Percentiles rank a stretch among this genome's conserved stretches.
phyloP scores from a whole-genome alignment of 2,797 vertebrate genomes.

The Phylloscopus collybita region DNA sequence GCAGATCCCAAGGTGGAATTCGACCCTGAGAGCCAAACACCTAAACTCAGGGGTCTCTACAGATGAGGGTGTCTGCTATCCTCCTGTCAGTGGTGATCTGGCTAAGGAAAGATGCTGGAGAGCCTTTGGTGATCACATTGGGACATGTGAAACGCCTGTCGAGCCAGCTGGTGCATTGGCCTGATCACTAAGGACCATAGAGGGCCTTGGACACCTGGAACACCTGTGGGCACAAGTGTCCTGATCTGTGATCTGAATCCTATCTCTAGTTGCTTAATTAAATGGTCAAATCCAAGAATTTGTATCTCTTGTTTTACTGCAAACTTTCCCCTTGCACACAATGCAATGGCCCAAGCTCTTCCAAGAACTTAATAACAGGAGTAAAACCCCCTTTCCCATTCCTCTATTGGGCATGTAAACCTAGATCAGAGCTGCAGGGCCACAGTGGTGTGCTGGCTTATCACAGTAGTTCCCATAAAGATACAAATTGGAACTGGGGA shows the following conservation, averaged over 20 bases:
- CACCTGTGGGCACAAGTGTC: not conserved
- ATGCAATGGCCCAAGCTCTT: not conserved
- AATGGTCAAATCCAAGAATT: rapidly evolving
- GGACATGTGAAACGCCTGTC: rapidly evolving
- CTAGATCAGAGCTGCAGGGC: not conserved
- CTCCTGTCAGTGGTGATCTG: not conserved
- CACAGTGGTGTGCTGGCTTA: not conserved
- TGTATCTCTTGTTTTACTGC: not conserved
- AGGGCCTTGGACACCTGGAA: not conserved
- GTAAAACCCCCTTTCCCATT: rapidly evolving
- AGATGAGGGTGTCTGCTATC: not conserved
- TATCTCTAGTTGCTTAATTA: not conserved
- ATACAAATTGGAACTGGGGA: not conserved
- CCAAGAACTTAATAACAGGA: not conserved
- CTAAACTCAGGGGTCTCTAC: not conserved
- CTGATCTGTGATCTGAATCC: not conserved
- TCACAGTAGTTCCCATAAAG: not conserved
- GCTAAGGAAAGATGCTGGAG: not conserved
- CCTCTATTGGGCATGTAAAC: not conserved
- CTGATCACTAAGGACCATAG: not conserved
- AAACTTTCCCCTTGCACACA: not conserved
- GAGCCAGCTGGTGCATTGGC: no score
- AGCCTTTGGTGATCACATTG: not conserved
- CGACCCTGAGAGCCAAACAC: not conserved
- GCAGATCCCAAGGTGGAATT: not conserved